Percentiles rank a stretch among this genome's conserved stretches.
Conservation (phyloP, 2,888 invertebrate genomes). For the Sericinus montela region DNA sequence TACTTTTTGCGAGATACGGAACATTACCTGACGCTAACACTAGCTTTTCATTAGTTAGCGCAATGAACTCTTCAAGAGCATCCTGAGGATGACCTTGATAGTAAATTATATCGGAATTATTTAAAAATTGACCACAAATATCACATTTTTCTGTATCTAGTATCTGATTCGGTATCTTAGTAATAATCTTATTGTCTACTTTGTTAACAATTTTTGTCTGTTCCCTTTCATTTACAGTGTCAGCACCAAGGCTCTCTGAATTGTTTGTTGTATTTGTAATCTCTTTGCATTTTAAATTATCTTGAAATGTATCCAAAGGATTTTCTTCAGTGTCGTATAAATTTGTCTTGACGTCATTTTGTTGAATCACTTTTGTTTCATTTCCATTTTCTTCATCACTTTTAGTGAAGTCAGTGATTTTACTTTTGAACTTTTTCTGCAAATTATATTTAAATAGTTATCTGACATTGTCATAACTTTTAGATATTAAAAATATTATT, state of each 20-base stretch:
- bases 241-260: slow-evolving; percentile 8
- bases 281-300: slow-evolving; percentile 8
- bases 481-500: neutral
- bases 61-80: slow-evolving; percentile 87
- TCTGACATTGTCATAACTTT: no score
- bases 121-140: slow-evolving; percentile 66
- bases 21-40: slow-evolving; percentile 83
- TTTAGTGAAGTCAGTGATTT: neutral
- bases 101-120: slow-evolving; percentile 72
- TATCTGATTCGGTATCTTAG: neutral
- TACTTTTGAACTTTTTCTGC: slow-evolving; percentile 13
- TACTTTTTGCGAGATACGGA: neutral
- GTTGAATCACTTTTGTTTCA: slow-evolving; percentile 1
- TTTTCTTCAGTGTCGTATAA: slow-evolving; percentile 2
- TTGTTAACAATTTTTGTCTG: slow-evolving; percentile 1
- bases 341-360: neutral
- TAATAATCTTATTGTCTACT: slow-evolving; percentile 19
- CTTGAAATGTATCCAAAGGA: neutral
- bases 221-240: slow-evolving; percentile 14
- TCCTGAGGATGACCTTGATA: slow-evolving; percentile 88
- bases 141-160: slow-evolving; percentile 57
- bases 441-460: slow-evolving; percentile 7
- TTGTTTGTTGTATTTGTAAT: neutral
- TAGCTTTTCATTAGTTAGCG: slow-evolving; percentile 85
- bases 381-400: slow-evolving; percentile 12